A percentile compares a stretch with the other conserved stretches of the same genome.
Conservation (phyloP, 2,888 invertebrate genomes). For the Gastrophysa polygoni region DNA sequence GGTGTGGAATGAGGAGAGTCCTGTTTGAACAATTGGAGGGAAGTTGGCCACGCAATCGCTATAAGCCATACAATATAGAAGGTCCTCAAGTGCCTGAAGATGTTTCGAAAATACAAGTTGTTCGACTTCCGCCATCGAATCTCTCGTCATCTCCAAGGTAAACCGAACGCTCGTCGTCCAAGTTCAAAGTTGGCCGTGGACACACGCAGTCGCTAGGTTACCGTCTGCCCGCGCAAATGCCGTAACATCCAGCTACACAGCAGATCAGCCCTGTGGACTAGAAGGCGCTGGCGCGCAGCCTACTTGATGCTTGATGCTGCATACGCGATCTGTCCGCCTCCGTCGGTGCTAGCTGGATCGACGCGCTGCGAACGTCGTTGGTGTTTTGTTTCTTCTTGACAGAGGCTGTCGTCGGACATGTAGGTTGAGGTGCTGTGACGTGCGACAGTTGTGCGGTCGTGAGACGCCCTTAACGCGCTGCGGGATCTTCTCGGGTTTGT, state of each 20-base stretch:
- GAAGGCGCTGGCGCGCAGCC: neutral
- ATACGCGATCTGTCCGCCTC: neutral
- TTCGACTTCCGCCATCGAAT: no score
- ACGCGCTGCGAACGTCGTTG: neutral
- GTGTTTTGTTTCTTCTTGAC: neutral
- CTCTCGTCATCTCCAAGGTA: no score
- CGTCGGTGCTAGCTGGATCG: neutral
- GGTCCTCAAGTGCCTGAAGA: no score
- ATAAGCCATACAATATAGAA: no score
- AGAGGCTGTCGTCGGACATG: no score
- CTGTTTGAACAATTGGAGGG: no score
- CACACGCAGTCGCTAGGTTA: constrained; percentile 27
- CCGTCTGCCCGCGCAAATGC: constrained; percentile 29
- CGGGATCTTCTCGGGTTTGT: no score
- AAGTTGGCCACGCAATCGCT: no score
- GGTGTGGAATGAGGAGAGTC: no score
- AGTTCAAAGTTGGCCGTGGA: constrained; percentile 21
- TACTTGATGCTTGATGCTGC: neutral
- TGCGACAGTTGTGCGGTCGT: no score
- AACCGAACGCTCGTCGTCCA: neutral
- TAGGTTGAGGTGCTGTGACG: neutral
- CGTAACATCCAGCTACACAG: constrained; percentile 4
- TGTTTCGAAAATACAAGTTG: no score
- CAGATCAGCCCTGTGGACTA: neutral
- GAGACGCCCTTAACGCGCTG: no score